phyloP scores from a whole-genome alignment of 2,888 invertebrate species.

The Apantesis nais region DNA sequence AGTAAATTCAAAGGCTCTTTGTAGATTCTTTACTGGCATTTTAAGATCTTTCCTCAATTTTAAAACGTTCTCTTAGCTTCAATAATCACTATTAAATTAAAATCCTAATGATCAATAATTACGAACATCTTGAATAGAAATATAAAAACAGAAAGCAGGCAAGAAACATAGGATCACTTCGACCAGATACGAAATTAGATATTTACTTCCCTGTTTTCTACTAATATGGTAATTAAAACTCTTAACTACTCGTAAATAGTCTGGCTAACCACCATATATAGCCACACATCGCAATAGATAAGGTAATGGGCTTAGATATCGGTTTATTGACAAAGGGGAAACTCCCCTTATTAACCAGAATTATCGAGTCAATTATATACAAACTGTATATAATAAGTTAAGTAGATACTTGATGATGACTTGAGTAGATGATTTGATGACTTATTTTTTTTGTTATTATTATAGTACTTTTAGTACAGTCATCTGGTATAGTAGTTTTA shows the following conservation, averaged over 20 bases:
- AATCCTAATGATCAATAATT: background rate
- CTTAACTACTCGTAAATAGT: slow-evolving; percentile 4
- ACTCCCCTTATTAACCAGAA: slow-evolving; percentile 2
- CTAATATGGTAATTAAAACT: slow-evolving; percentile 12
- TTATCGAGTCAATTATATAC: background rate
- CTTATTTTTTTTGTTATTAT: too few species aligned
- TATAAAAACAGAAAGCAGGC: background rate
- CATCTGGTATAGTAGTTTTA: too few species aligned
- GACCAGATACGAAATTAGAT: background rate
- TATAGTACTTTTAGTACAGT: too few species aligned
- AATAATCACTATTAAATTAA: background rate
- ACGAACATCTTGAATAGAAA: background rate
- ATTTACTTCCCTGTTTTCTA: background rate
- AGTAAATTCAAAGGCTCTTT: too few species aligned
- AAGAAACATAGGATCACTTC: background rate
- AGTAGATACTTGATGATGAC: too few species aligned
- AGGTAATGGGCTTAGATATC: slow-evolving; percentile 9
- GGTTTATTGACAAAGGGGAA: slow-evolving; percentile 2
- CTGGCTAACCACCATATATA: slow-evolving; percentile 5
- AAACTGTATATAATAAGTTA: background rate
- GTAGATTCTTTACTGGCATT: too few species aligned
- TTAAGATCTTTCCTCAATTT: too few species aligned
- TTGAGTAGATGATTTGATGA: too few species aligned
- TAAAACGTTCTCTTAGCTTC: too few species aligned
- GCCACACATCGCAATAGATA: slow-evolving; percentile 9